Evolutionary conservation across 2,888 invertebrate genomes (phyloP).

Genomic region (Cephus nigrinus): DNA sequence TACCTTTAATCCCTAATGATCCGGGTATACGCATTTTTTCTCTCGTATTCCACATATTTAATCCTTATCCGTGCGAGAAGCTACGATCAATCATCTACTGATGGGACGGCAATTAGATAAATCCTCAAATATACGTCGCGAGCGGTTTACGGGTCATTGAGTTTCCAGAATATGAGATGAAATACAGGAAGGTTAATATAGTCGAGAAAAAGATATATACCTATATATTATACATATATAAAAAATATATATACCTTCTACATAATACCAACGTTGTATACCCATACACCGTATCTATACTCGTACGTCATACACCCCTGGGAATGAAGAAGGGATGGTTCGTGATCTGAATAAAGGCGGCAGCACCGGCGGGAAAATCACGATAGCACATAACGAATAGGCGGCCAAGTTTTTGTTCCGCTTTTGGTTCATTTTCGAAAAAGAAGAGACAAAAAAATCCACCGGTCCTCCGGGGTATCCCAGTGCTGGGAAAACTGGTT

Average conservation of each 20-base stretch:
- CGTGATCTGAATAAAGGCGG: slow-evolving; percentile 5
- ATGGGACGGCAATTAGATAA: background rate
- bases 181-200: background rate
- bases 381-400: slow-evolving; percentile 1
- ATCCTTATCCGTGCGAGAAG: background rate
- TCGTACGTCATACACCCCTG: slow-evolving; percentile 4
- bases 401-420: background rate
- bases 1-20: background rate
- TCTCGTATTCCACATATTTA: background rate
- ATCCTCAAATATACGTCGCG: background rate
- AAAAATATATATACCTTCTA: background rate
- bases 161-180: background rate
- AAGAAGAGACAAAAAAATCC: background rate
- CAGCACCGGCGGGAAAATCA: background rate
- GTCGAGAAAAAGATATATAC: background rate
- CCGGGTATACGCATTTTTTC: background rate
- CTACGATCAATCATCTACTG: background rate
- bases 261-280: background rate
- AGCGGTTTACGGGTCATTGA: background rate
- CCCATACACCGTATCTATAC: background rate
- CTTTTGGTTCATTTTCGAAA: background rate
- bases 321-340: background rate
- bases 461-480: background rate
- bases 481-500: background rate
- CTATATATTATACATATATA: background rate